Evolutionary conservation across 2,888 invertebrate species (phyloP).

Genomic region (Drosophila ezoana): DNA sequence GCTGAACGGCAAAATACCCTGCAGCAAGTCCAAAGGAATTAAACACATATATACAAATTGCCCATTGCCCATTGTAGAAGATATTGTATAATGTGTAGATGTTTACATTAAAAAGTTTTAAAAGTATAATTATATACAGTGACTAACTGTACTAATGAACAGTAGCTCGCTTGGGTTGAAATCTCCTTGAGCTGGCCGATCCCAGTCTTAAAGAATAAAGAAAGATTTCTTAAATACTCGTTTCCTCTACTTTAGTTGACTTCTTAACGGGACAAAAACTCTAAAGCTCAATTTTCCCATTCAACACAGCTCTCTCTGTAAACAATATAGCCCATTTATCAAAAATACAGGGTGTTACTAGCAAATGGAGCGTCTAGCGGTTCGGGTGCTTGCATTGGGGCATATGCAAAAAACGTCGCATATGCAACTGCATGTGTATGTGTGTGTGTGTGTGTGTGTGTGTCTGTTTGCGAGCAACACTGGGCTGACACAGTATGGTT

Average conservation of each 20-base stretch:
- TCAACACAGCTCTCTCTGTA: too few relatives aligned
- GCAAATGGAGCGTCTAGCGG: constrained; percentile 61
- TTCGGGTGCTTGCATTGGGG: constrained; percentile 33
- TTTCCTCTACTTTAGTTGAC: too few relatives aligned
- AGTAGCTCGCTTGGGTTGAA: too few relatives aligned
- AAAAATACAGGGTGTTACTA: constrained; percentile 29
- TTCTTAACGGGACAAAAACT: too few relatives aligned
- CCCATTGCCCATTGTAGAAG: too few relatives aligned
- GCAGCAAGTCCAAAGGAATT: background rate
- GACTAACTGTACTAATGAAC: too few relatives aligned
- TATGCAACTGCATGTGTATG: background rate
- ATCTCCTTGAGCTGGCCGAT: too few relatives aligned
- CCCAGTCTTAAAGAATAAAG: too few relatives aligned
- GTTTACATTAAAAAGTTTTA: too few relatives aligned
- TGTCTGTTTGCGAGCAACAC: constrained; percentile 30
- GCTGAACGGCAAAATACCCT: constrained; percentile 29
- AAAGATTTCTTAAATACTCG: too few relatives aligned
- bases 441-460: constrained; percentile 10
- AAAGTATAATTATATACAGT: too few relatives aligned
- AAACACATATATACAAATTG: background rate
- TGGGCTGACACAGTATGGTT: constrained; percentile 63
- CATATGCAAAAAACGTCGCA: constrained; percentile 49
- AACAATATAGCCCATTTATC: background rate
- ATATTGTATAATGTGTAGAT: background rate
- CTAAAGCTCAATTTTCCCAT: background rate